A percentile compares a stretch with the other conserved stretches of the same genome.
Conservation (phyloP, 1,140 invertebrate species). For the Camponotus pennsylvanicus region DNA sequence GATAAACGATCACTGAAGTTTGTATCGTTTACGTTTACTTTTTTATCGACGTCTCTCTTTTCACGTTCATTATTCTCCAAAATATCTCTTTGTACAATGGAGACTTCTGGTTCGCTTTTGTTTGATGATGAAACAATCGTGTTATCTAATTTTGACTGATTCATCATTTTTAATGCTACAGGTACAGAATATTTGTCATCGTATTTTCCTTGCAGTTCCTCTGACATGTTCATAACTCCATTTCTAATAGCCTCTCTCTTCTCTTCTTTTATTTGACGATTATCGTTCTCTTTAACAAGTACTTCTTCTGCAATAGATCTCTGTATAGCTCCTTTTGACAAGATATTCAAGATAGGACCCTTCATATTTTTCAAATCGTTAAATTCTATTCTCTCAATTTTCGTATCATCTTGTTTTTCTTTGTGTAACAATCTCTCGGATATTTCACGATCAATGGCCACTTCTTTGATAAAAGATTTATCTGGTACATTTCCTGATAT, state of each 20-base stretch:
- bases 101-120: slow-evolving; percentile 62
- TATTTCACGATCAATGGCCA: not conserved
- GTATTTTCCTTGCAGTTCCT: slow-evolving; percentile 52
- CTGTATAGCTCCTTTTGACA: slow-evolving; percentile 76
- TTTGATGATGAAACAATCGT: slow-evolving; percentile 24
- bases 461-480: slow-evolving; percentile 11
- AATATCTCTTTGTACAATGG: slow-evolving; percentile 75
- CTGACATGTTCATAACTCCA: slow-evolving; percentile 34
- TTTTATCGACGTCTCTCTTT: slow-evolving; percentile 72
- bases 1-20: slow-evolving; percentile 43
- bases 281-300: slow-evolving; percentile 40
- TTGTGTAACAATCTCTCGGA: not conserved
- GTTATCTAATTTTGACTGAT: slow-evolving; percentile 72
- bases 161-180: slow-evolving; percentile 78
- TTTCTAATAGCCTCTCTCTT: slow-evolving; percentile 39
- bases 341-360: slow-evolving; percentile 80
- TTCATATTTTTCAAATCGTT: slow-evolving; percentile 55
- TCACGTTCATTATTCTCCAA: slow-evolving; percentile 78
- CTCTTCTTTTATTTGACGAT: slow-evolving; percentile 10
- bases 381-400: slow-evolving; percentile 35
- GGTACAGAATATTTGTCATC: slow-evolving; percentile 72
- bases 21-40: slow-evolving; percentile 23
- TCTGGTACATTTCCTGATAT: slow-evolving; percentile 34
- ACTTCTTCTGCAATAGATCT: slow-evolving; percentile 53
- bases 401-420: slow-evolving; percentile 45